Evolutionary conservation across 2,113 vertebrate genomes (phyloP).

Genomic region (Pomatorhinus ruficollis): DNA sequence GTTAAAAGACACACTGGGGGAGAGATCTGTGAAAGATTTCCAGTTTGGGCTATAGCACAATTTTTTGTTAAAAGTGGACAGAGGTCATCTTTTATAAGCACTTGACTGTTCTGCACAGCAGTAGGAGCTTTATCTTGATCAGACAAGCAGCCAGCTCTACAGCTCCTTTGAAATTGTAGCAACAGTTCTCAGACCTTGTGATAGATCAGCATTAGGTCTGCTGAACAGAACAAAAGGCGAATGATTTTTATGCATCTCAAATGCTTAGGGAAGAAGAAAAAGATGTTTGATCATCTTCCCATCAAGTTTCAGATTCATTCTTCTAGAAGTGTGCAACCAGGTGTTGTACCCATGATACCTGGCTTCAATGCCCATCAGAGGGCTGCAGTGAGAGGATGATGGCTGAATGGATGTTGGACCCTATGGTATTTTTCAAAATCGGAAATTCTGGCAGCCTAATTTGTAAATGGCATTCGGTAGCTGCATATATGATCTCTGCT

Average conservation of each 20-base stretch:
- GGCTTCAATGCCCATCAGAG: not conserved
- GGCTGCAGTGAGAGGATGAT: not conserved
- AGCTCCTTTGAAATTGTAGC: slow-evolving; percentile 8
- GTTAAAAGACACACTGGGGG: not conserved
- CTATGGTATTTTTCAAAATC: not conserved
- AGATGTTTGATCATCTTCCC: not conserved
- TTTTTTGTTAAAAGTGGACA: not conserved
- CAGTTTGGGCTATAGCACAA: not conserved
- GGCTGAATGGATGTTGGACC: not conserved
- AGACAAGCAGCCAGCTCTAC: not conserved
- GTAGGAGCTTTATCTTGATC: not conserved
- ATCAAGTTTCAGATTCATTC: not conserved
- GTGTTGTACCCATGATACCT: not conserved
- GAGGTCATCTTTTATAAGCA: not conserved
- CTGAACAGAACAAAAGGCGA: not conserved
- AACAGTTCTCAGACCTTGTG: not conserved
- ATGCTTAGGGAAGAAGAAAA: not conserved
- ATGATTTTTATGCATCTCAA: not conserved
- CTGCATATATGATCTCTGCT: accelerated
- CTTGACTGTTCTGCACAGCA: not conserved
- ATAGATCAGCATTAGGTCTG: not conserved
- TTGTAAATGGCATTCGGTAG: not conserved
- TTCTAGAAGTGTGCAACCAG: not conserved
- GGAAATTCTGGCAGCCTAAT: not conserved
- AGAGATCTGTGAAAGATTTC: not conserved